Conservation (phyloP, 1,140 invertebrate species). For the Eufriesea mexicana region DNA sequence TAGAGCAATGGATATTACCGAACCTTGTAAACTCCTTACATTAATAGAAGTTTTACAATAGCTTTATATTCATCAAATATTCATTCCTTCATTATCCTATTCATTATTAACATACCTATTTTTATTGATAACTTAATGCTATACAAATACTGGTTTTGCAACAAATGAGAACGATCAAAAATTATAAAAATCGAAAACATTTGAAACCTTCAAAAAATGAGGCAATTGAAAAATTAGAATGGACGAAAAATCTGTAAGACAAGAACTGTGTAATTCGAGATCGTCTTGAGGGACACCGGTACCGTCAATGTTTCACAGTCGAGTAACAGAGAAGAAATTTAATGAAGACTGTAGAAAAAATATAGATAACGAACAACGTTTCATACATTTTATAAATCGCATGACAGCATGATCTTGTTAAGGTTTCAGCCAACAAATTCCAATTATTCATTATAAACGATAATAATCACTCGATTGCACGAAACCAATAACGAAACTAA, state of each 20-base stretch:
- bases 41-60: neutral
- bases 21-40: neutral
- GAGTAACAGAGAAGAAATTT: neutral
- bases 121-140: neutral
- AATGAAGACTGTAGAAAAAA: no score
- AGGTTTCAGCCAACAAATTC: conserved; percentile 44
- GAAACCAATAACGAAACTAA: neutral
- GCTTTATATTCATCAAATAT: neutral
- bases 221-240: conserved; percentile 2
- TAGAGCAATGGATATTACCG: neutral
- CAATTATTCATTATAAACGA: conserved; percentile 24
- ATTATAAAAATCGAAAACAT: neutral
- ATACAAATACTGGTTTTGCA: neutral
- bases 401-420: conserved; percentile 52
- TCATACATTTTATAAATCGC: conserved; percentile 33
- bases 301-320: neutral
- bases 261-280: neutral
- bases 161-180: neutral
- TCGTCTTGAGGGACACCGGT: conserved; percentile 2
- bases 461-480: conserved; percentile 6
- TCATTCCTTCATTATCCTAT: neutral
- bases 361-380: neutral
- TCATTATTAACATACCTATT: neutral
- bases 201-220: neutral
- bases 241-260: neutral